Evolutionary conservation across 2,113 vertebrate genomes (phyloP), one percentile per base, ranked within the genome.

Genomic region (Neodon shergylaensis): DNA sequence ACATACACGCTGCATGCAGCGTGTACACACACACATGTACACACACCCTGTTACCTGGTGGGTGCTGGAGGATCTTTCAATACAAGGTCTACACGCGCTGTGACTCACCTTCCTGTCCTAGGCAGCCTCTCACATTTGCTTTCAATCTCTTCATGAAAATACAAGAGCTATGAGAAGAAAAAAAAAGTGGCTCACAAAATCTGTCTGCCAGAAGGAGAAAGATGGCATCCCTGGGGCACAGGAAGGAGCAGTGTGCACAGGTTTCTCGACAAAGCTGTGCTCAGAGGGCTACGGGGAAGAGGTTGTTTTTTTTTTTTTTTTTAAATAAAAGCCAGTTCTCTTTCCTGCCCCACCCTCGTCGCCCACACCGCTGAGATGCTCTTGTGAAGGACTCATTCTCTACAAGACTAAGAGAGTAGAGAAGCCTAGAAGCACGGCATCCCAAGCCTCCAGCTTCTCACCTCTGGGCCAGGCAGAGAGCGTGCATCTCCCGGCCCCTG

Each of bases 401-500:
- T 54, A 39, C 36, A 21, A 26, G 73, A 22, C 42, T 61, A 81
- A 49, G 36, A n/a, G 47, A 87, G 31, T 7, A 2, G n/a, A 84
- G 70, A 58, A 36, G 26, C n/a, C 22, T 4, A 28, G 74, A 14
- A 66, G 47, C 33, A 9, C 1, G 14, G 72, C 47, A 44, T 1
- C 8, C 42, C 33, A 52, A 13, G 63, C 58, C 68, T n/a, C 3
- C n/a, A 0, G 12, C 54, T 19, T n/a, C 74, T 47, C 13, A 19
- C 28, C 61, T 3, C 52, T 33, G n/a, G 47, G 54, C 85, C 39
- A 3, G 36, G 63, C 10, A 68, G 14, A 33, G 65, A 3, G 7
- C 1, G 5, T 1, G 3, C 65, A 5, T 33, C n/a, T 82, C 54
- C 44, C 1, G 5, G 19, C 16, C 31, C 52, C 9, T 12, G 22